A percentile compares a stretch with the other conserved stretches of the same genome.
Evolutionary conservation across 2,888 invertebrate genomes (phyloP).

Genomic region (Dynastes grantii): DNA sequence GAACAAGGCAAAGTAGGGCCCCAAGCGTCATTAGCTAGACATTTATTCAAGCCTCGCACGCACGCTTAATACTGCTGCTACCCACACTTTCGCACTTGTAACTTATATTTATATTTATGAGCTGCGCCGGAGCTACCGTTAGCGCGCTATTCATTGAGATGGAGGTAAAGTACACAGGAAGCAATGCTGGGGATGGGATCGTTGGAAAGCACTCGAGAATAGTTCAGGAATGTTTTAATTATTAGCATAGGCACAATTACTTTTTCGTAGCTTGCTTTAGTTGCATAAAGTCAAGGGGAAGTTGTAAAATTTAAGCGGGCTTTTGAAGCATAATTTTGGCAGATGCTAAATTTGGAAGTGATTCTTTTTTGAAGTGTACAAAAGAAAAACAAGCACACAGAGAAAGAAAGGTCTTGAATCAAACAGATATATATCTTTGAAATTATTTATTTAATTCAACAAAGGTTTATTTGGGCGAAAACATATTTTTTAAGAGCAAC

Average conservation of each 20-base stretch:
- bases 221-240: too few relatives aligned
- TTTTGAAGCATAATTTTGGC: too few relatives aligned
- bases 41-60: conserved; percentile 27
- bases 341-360: too few relatives aligned
- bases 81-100: neutral
- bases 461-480: too few relatives aligned
- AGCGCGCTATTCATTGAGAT: neutral
- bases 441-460: too few relatives aligned
- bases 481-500: too few relatives aligned
- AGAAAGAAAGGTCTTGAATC: too few relatives aligned
- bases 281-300: neutral
- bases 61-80: neutral
- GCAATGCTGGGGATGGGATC: neutral
- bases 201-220: too few relatives aligned
- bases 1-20: neutral
- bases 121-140: neutral
- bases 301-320: neutral
- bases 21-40: conserved; percentile 17
- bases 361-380: too few relatives aligned
- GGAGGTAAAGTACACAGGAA: neutral
- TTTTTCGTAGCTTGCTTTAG: neutral
- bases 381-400: too few relatives aligned
- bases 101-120: conserved; percentile 28
- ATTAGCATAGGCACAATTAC: neutral
- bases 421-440: too few relatives aligned